Base-by-base conservation (phyloP, 2,113 vertebrate species). In the Odocoileus hemionus region DNA sequence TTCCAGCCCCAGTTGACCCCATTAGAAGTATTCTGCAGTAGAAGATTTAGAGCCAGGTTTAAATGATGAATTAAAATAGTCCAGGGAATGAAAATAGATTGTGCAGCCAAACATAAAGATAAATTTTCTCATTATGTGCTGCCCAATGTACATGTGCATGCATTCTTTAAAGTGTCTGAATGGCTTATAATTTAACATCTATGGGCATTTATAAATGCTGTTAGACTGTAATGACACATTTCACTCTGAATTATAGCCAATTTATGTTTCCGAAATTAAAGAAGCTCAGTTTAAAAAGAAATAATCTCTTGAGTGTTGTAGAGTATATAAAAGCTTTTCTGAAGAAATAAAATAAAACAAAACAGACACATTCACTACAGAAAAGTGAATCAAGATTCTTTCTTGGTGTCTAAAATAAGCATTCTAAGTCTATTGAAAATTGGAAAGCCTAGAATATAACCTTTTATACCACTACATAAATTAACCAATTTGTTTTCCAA, bases 241-340 rank as follows among this genome's bases (percentile, higher is more conserved):
- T 97, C 87, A 95, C 67, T 98, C 79, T 97, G 96, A 97, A 96
- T 97, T 97, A 96, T 95, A 91, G 88, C 82, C 95, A 86, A 84
- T 96, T 96, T 97, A 89, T 97, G 94, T 94, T 95, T 88, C 87
- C 79, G 52, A 97, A 97, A 94, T 97, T 96, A 97, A 96, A 96
- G 92, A 97, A 96, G 54, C 91, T 96, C n/a, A 21, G 64, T 91
- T 96, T 90, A 84, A 95, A 96, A 95, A 95, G 95, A 96, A 97
- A 95, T 94, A 87, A 88, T 97, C 92, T 97, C 80, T 87, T 67
- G 94, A 96, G 86, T 30, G n/a, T 86, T 96, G 28, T 39, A 91
- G 36, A 67, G 57, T 82, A n/a, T 33, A 43, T 45, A 96, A 94
- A 70, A 91, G 80, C 76, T 90, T 96, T 95, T 52, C 79, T 21